These are phyloP conservation scores for Cyprinus carpio DNA, from an alignment of 2,113 vertebrate species.

Conservation along the genomic window DNA sequence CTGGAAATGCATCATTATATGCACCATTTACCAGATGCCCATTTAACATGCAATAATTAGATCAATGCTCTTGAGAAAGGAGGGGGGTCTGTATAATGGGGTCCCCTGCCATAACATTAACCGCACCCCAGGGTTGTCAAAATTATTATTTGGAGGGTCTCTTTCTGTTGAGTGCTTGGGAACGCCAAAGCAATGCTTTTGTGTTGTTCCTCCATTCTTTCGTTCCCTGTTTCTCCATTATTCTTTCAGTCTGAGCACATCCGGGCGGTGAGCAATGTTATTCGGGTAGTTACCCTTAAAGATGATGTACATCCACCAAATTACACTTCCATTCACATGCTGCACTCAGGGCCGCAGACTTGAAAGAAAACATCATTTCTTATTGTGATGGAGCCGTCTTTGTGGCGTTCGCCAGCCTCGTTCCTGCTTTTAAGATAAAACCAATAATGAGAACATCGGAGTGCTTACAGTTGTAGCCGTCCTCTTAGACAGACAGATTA, in stretches of 20 bases:
- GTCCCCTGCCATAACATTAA: constrained; percentile 75
- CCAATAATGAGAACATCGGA: constrained; percentile 29
- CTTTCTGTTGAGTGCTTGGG: constrained; percentile 66
- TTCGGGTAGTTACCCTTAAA: constrained; percentile 53
- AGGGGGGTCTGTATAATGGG: constrained; percentile 66
- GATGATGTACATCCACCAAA: constrained; percentile 45
- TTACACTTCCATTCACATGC: constrained; percentile 39
- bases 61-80: constrained; percentile 69
- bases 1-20: constrained; percentile 79
- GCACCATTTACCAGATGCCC: constrained; percentile 83
- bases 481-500: constrained; percentile 35
- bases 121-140: constrained; percentile 74
- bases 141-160: constrained; percentile 71
- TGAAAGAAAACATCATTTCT: constrained; percentile 47
- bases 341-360: constrained; percentile 14
- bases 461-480: neutral
- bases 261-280: constrained; percentile 42
- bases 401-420: neutral
- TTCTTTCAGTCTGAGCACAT: neutral
- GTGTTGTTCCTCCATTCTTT: constrained; percentile 43
- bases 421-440: constrained; percentile 32
- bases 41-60: constrained; percentile 85
- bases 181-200: constrained; percentile 45
- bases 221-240: constrained; percentile 1
- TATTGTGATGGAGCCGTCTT: constrained; percentile 28